Conservation (phyloP, 1,140 invertebrate genomes). For the Ganaspis sp. region DNA sequence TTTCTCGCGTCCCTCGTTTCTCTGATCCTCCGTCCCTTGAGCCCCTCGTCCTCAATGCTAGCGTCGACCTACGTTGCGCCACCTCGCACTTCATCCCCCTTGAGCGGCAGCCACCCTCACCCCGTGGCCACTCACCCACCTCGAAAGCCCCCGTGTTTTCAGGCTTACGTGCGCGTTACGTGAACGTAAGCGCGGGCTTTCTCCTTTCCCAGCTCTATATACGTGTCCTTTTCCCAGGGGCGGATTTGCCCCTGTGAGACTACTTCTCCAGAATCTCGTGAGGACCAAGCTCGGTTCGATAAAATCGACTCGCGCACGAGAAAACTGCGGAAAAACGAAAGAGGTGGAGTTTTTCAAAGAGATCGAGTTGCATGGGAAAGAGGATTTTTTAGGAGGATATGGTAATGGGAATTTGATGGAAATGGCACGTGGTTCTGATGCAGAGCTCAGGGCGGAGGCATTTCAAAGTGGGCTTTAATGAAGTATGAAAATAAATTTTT, state of each 20-base stretch:
- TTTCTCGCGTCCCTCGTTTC: slow-evolving; percentile 23
- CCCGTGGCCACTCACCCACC: slow-evolving; percentile 38
- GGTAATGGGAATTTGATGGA: background rate
- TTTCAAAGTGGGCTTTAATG: background rate
- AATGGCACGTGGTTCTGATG: background rate
- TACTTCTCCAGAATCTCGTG: slow-evolving; percentile 7
- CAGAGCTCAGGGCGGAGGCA: background rate
- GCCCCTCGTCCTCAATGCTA: slow-evolving; percentile 38
- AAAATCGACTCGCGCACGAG: slow-evolving; percentile 18
- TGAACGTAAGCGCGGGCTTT: slow-evolving; percentile 42
- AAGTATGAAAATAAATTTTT: background rate
- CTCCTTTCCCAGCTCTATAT: slow-evolving; percentile 12
- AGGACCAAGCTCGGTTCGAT: slow-evolving; percentile 8
- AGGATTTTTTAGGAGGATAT: background rate
- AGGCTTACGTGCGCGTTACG: slow-evolving; percentile 58
- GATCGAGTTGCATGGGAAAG: background rate
- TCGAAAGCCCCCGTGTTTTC: slow-evolving; percentile 57
- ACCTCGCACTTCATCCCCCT: slow-evolving; percentile 42
- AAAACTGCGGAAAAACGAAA: background rate
- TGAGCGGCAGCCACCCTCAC: slow-evolving; percentile 36
- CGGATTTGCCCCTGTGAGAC: slow-evolving; percentile 17
- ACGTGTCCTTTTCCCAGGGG: slow-evolving; percentile 31
- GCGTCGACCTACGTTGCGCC: slow-evolving; percentile 40
- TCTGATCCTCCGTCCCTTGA: slow-evolving; percentile 21
- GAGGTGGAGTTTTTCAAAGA: background rate